Evolutionary conservation across 2,113 vertebrate species (phyloP), one percentile per base, ranked within the genome.

Genomic region (Ailurus styani): DNA sequence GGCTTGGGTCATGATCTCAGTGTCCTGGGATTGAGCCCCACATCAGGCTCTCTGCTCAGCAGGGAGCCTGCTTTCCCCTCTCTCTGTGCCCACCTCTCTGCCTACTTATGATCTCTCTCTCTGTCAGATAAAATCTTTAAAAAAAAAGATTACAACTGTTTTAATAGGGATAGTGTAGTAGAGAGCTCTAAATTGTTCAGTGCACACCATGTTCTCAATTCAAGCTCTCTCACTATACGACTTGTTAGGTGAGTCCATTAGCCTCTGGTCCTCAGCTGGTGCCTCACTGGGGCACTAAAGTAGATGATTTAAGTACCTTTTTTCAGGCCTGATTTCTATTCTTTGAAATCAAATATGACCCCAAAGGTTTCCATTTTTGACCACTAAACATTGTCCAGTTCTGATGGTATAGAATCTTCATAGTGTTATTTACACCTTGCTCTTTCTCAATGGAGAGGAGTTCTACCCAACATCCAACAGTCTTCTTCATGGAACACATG

Each of bases 381-480:
- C 37, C 55, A 55, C 15, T 47, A n/a, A 64, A 64, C 14, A 29
- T 18, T 68, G 40, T 47, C 64, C 17, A 81, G 21, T 70, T 64
- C 42, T 52, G 27, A 81, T n/a, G 17, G 40, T 45, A 34, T 10
- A 60, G 29, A 45, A 60, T 82, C 50, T 94, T 64, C 55, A 40
- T 50, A 37, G 27, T 52, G 17, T 64, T 62, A 87, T 42, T 68
- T 37, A 78, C 42, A 7, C 62, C 0, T 73, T 13, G 0, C 1
- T 91, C 14, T 66, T 37, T 1, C 66, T 40, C 97, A 99, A 99
- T 0, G 99, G 99, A 34, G 99, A 99, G 23, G 99, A 99, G 0
- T 99, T 99, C 93, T 99, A 99, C 85, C 99, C 99, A 81, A 99
- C 99, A 0, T 98, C 99, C 0, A 99, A 99, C 97, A 99, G 99